phyloP scores from a whole-genome alignment of 2,888 invertebrate genomes.

The Cerceris rybyensis region DNA sequence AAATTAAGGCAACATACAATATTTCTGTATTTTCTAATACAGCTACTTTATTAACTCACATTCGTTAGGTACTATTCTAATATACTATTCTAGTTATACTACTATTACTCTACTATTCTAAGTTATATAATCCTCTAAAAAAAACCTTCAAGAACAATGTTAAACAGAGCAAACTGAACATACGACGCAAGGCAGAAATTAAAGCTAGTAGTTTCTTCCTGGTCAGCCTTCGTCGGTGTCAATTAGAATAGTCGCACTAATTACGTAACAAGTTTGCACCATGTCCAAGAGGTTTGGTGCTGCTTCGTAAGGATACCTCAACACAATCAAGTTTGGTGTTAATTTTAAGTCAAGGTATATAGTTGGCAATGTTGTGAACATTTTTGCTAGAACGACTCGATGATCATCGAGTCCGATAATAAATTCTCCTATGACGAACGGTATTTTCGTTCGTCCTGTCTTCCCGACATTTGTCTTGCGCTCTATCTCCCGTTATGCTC shows the following conservation, averaged over 20 bases:
- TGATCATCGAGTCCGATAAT: constrained; percentile 12
- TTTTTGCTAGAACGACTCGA: neutral
- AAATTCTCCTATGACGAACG: constrained; percentile 19
- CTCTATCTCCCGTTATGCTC: constrained; percentile 45
- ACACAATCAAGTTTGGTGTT: constrained; percentile 41
- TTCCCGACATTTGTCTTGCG: constrained; percentile 15
- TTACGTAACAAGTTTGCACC: constrained; percentile 50
- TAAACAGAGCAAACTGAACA: no score
- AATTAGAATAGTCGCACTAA: constrained; percentile 62
- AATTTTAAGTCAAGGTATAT: constrained; percentile 55
- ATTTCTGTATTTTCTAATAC: no score
- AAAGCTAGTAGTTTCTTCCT: constrained; percentile 19
- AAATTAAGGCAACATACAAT: no score
- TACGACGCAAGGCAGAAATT: neutral
- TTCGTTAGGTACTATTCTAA: no score
- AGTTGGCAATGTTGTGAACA: constrained; percentile 39
- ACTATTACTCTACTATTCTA: no score
- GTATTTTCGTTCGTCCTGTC: constrained; percentile 9
- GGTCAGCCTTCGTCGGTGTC: constrained; percentile 57
- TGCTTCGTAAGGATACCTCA: constrained; percentile 25
- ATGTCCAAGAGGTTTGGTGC: constrained; percentile 30
- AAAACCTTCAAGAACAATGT: no score
- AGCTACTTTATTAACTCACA: no score
- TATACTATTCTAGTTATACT: no score
- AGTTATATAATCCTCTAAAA: no score